These are phyloP conservation scores for Echeneis naucrates DNA, from an alignment of 2,797 vertebrate species.

Conservation along the genomic window DNA sequence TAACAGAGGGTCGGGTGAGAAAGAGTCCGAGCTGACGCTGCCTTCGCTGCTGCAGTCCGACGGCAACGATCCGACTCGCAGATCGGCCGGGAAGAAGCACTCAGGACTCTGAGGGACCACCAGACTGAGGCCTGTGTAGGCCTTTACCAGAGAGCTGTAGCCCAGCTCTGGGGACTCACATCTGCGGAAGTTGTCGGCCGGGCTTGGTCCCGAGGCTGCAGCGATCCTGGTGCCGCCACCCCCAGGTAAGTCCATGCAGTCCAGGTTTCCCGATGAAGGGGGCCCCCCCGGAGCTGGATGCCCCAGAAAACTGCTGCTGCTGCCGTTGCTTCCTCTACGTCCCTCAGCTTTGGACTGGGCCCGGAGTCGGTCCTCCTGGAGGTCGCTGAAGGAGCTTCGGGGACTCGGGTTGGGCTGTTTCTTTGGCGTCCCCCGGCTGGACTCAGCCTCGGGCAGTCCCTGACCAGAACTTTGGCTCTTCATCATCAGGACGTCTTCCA, in stretches of 20 bases:
- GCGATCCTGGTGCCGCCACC: slow-evolving; percentile 40
- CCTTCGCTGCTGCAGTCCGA: slow-evolving; percentile 95
- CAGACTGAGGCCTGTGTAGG: slow-evolving; percentile 88
- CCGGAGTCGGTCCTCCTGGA: slow-evolving; percentile 89
- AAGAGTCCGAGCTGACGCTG: slow-evolving; percentile 91
- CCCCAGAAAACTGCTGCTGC: slow-evolving; percentile 56
- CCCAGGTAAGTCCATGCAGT: slow-evolving; percentile 85
- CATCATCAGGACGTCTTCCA: slow-evolving; percentile 85
- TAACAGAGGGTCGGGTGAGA: slow-evolving; percentile 89
- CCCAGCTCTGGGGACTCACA: slow-evolving; percentile 91
- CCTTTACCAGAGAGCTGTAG: slow-evolving; percentile 90
- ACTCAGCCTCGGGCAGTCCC: slow-evolving; percentile 71
- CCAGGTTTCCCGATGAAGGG: slow-evolving; percentile 82
- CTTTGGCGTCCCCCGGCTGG: slow-evolving; percentile 86
- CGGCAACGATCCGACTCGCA: slow-evolving; percentile 85
- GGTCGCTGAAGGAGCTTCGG: slow-evolving; percentile 85
- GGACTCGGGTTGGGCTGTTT: slow-evolving; percentile 89
- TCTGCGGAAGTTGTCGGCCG: slow-evolving; percentile 87
- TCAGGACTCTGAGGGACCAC: slow-evolving; percentile 89
- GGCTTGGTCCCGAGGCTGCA: slow-evolving; percentile 73
- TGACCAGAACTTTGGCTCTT: slow-evolving; percentile 89
- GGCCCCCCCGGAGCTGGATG: slow-evolving; percentile 82
- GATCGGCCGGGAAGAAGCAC: slow-evolving; percentile 86
- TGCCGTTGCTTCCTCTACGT: slow-evolving; percentile 73
- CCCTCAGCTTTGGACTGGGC: slow-evolving; percentile 90